Conservation (phyloP, 2,113 vertebrate species). For the Solea solea region DNA sequence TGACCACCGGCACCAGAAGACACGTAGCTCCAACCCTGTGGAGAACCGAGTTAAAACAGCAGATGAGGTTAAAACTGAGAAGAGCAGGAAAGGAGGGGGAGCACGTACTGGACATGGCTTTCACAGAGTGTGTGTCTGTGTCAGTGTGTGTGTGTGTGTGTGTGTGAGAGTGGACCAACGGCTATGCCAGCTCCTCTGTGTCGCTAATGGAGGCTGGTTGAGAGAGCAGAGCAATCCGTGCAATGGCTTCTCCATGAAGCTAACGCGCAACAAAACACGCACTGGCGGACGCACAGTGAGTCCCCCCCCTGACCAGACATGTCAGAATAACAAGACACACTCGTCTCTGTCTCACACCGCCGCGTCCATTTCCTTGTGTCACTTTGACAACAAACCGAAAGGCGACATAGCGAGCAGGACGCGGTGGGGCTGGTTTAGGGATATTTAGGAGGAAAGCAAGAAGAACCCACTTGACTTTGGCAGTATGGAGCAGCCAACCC, state of each 20-base stretch:
- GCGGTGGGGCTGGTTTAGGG: slow-evolving; percentile 55
- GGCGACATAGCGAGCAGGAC: slow-evolving; percentile 65
- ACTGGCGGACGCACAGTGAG: slow-evolving; percentile 39
- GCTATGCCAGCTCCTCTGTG: slow-evolving; percentile 79
- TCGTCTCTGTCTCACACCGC: slow-evolving; percentile 28
- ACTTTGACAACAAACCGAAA: slow-evolving; percentile 73
- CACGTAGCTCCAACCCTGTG: slow-evolving; percentile 55
- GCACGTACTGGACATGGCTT: slow-evolving; percentile 70
- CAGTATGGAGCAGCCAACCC: slow-evolving; percentile 60
- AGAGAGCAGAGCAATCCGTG: slow-evolving; percentile 83
- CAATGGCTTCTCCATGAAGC: slow-evolving; percentile 92
- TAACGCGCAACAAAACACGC: slow-evolving; percentile 70
- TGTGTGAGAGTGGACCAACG: slow-evolving; percentile 82
- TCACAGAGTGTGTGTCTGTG: slow-evolving; percentile 73
- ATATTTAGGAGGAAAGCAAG: slow-evolving; percentile 65
- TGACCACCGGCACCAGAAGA: slow-evolving; percentile 34
- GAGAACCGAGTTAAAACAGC: slow-evolving; percentile 53
- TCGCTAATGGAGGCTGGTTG: slow-evolving; percentile 82
- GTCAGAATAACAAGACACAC: slow-evolving; percentile 67
- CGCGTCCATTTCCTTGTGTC: slow-evolving; percentile 78
- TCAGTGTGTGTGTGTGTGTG: slow-evolving; percentile 4
- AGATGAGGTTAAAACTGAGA: slow-evolving; percentile 34
- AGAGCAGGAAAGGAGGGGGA: background rate
- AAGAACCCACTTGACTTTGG: slow-evolving; percentile 80
- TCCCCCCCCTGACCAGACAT: slow-evolving; percentile 67